Evolutionary conservation across 2,888 invertebrate genomes (phyloP).

Genomic region (Alloplasta piceator): DNA sequence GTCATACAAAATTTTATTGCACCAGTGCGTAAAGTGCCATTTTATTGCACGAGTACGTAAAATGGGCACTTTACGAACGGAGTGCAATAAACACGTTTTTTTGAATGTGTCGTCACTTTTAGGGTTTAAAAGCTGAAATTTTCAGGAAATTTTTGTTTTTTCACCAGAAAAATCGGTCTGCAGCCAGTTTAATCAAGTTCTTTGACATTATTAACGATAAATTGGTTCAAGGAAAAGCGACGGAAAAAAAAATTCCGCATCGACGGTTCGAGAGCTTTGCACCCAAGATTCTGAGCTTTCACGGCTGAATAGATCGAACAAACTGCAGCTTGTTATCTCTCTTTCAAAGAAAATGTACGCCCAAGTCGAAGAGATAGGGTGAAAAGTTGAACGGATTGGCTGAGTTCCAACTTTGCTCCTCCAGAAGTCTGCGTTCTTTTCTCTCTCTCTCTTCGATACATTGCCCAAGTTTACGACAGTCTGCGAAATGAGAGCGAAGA

Average conservation of each 20-base stretch:
- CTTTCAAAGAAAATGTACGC: conserved; percentile 45
- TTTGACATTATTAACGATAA: conserved; percentile 1
- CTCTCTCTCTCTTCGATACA: conserved; percentile 60
- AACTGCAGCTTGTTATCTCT: conserved; percentile 65
- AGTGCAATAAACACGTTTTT: too few relatives aligned
- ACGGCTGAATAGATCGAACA: conserved; percentile 59
- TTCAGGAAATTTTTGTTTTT: too few relatives aligned
- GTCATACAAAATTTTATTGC: too few relatives aligned
- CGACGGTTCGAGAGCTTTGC: conserved; percentile 39
- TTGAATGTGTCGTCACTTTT: too few relatives aligned
- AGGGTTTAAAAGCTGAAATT: too few relatives aligned
- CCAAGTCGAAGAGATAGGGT: conserved; percentile 51
- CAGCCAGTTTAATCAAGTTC: not conserved
- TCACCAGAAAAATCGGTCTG: not conserved
- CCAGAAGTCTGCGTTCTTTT: conserved; percentile 28
- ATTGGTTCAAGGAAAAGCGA: not conserved
- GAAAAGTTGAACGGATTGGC: conserved; percentile 63
- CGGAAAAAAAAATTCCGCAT: conserved; percentile 6
- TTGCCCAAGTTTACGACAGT: conserved; percentile 57
- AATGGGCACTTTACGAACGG: too few relatives aligned
- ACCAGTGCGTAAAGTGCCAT: too few relatives aligned
- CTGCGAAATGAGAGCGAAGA: conserved; percentile 48
- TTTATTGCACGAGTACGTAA: too few relatives aligned
- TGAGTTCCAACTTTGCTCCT: conserved; percentile 44
- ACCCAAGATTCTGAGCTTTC: conserved; percentile 47